These are phyloP conservation scores for Shargacucullia verbasci DNA, from an alignment of 2,888 invertebrate species.

Conservation along the genomic window DNA sequence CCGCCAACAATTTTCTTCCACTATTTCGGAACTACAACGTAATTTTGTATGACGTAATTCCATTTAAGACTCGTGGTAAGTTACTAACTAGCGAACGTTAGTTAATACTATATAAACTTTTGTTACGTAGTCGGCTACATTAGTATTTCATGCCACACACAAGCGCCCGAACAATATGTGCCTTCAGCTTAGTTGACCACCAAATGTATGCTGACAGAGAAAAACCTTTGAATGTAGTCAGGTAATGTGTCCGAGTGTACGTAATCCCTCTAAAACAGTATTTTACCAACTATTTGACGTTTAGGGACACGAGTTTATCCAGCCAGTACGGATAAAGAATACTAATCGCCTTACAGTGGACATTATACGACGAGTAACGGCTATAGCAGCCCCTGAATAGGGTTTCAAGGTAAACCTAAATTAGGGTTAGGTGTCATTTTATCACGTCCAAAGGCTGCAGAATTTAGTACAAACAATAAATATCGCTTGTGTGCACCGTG, in stretches of 20 bases:
- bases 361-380: slow-evolving; percentile 28
- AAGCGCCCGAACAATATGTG: slow-evolving; percentile 32
- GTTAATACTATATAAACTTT: slow-evolving; percentile 24
- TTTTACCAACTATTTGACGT: slow-evolving; percentile 49
- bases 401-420: slow-evolving; percentile 24
- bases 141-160: slow-evolving; percentile 41
- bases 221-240: slow-evolving; percentile 44
- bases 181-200: slow-evolving; percentile 16
- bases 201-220: slow-evolving; percentile 43
- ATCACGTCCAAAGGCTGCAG: slow-evolving; percentile 21
- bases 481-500: slow-evolving; percentile 37
- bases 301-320: slow-evolving; percentile 45
- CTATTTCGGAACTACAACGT: slow-evolving; percentile 14
- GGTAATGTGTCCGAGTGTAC: slow-evolving; percentile 36
- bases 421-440: slow-evolving; percentile 37
- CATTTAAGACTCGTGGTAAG: slow-evolving; percentile 22
- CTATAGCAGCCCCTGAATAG: slow-evolving; percentile 29
- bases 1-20: slow-evolving; percentile 4
- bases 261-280: slow-evolving; percentile 50
- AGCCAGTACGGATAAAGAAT: slow-evolving; percentile 45
- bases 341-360: slow-evolving; percentile 40
- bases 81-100: neutral
- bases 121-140: slow-evolving; percentile 26
- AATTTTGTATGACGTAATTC: slow-evolving; percentile 23
- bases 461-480: slow-evolving; percentile 26